Base-by-base conservation (phyloP, 1,140 invertebrate species). In the Plodia interpunctella region DNA sequence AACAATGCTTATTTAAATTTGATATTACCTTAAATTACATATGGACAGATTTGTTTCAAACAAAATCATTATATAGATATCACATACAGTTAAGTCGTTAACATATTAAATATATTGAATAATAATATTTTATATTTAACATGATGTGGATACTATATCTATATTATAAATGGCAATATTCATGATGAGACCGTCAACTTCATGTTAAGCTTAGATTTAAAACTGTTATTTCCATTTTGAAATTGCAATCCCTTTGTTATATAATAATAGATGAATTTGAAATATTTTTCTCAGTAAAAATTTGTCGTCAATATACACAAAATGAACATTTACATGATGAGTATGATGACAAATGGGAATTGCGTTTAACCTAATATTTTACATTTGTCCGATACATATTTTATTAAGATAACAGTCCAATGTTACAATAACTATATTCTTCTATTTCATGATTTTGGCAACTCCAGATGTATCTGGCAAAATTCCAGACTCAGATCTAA, bases 21-120 rank as follows among this genome's bases (percentile, higher is more conserved):
- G 50, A 53, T 56, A 35, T 56, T 50, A 51, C 17, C 49, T 44
- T 53, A 53, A 59, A 59, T 62, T 70, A 77, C 60, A 62, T 76
- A 81, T 85, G 77, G 78, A 85, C 80, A 80, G 78, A 80, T 73
- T 83, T 75, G 72, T 80, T 76, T 70, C 66, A 78, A 86, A 80
- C 67, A 76, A 80, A 82, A 62, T 63, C 55, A 71, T 74, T 68
- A 73, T 71, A 70, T 63, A 53, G 52, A 76, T 80, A 83, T 83
- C 80, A 83, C 80, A 83, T 80, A 77, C 68, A 71, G 61, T 71
- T 55, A 66, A 66, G 17, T 53, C 21, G 51, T 53, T 53, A 25
- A n/a, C n/a, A 25, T 53, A 53, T 53, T 53, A 53, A 53, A 20
- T 53, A 53, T 53, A 53, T 51, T 18, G 11, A 20, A 25, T 25